Evolutionary conservation across 2,888 invertebrate genomes (phyloP), one percentile per base, ranked within the genome.

Genomic region (Pseudococcus jackbeardsleyi): DNA sequence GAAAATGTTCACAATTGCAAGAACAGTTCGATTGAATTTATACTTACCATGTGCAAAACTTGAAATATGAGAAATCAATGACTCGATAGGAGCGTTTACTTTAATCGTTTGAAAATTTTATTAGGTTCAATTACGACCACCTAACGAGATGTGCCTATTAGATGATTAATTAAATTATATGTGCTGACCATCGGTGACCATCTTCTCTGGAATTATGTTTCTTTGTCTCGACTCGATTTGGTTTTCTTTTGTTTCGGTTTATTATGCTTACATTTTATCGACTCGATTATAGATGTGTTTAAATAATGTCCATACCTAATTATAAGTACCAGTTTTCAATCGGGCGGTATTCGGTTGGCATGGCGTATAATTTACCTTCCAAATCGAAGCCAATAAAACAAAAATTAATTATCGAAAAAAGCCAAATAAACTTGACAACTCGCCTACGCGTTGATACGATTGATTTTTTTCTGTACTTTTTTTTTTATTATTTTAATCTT

Each of bases 351-450:
- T 33, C 33, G 17, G 26, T 68, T 33, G 26, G 26, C 26, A 22
- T 64, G 22, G 59, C 9, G 8, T 11, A 22, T 22, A 22, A 15
- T 59, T 15, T 59, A 59, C 6, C n/a, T n/a, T 19, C 8, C 64
- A 64, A 72, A 33, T 15, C 26, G 15, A 72, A 72, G 33, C 33
- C 72, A 26, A 72, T 72, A 72, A 72, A 72, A 72, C 72, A 72
- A 72, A 72, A 72, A 72, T 72, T 72, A 72, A 72, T 72, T 72
- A 72, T 72, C 72, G 33, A 72, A 72, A 64, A 72, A 72, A 72
- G 72, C 72, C 72, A 33, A 72, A 72, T 72, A 72, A 72, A 72
- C 72, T 72, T 33, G 72, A 72, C 72, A 72, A 72, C 72, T 72
- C 72, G 72, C 72, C 72, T 72, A 72, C 72, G 12, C 72, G 72